Evolutionary conservation across 2,113 vertebrate species (phyloP).

Genomic region (Pycnonotus jocosus): DNA sequence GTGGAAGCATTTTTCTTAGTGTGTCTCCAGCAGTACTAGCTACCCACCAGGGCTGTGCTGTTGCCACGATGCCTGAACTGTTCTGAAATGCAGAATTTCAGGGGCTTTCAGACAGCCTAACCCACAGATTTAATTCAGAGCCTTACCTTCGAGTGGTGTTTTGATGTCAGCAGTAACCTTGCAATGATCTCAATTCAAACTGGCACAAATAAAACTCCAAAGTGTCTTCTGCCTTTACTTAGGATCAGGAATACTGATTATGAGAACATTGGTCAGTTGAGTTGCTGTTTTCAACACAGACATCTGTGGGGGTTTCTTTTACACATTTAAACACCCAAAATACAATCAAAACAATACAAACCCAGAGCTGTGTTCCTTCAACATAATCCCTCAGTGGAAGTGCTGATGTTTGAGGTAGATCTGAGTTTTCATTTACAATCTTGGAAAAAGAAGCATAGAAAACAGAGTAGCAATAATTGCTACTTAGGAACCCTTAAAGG

Average conservation of each 20-base stretch:
- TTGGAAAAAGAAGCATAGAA: background rate
- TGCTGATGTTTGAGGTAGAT: background rate
- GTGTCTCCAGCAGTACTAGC: background rate
- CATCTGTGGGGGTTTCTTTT: background rate
- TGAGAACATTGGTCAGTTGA: background rate
- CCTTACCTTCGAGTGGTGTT: background rate
- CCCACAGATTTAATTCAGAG: background rate
- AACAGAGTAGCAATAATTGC: background rate
- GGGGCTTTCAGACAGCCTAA: background rate
- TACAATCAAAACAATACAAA: background rate
- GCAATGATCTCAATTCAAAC: background rate
- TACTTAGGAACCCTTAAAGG: background rate
- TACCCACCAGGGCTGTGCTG: background rate
- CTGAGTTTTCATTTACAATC: background rate
- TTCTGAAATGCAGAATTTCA: background rate
- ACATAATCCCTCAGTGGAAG: background rate
- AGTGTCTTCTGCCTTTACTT: background rate
- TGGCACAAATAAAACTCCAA: background rate
- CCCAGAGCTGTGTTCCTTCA: background rate
- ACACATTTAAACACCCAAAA: background rate
- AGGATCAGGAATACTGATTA: background rate
- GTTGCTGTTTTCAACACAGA: background rate
- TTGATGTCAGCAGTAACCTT: background rate
- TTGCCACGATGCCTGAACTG: background rate
- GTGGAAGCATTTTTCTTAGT: background rate